Base-by-base conservation (phyloP, 2,113 vertebrate species). In the Pollachius pollachius region DNA sequence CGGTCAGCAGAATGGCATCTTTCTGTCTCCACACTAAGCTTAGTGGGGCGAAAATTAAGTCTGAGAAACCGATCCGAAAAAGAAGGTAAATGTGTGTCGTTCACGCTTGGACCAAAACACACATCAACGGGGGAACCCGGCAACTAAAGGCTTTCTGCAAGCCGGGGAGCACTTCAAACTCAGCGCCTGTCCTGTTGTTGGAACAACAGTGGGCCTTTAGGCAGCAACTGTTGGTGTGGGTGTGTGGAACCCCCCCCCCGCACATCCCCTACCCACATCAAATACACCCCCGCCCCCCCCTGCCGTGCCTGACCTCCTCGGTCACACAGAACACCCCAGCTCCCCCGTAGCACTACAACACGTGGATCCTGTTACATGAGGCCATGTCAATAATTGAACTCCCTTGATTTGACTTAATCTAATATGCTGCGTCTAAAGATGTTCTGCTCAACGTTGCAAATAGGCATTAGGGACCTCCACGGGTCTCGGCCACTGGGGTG, bases 281-380 rank as follows among this genome's bases (percentile, higher is more conserved):
- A 3, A 48, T 13, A 48, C 41, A 48, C 41, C 41, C 41, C 41
- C 7, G 5, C 41, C 7, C 41, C 68, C 48, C 63, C 63, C 68
- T 74, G 52, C 65, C 72, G 56, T 72, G 78, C 78, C 75, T 80
- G 76, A 82, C 82, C 79, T 78, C 81, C 76, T 63, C 3, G 30
- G 30, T 30, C 30, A 30, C 1, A 30, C 30, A 30, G 2, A 30
- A 30, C 30, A 30, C 30, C 30, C 30, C 30, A 30, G 4, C 30
- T 6, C 3, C 5, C 30, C 30, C 30, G 0, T 2, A 48, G 3
- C 41, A 9, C 41, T 9, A 2, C 41, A 48, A 78, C 82, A 83
- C 81, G 74, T 80, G 76, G 76, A 83, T 71, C 80, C 0, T 27
- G 57, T 79, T 76, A 65, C 25, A 66, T 70, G 67, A 68, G 73